Evolutionary conservation across 92 coral and sea anemone species (phyloP).

Genomic region (Siderastrea radians): DNA sequence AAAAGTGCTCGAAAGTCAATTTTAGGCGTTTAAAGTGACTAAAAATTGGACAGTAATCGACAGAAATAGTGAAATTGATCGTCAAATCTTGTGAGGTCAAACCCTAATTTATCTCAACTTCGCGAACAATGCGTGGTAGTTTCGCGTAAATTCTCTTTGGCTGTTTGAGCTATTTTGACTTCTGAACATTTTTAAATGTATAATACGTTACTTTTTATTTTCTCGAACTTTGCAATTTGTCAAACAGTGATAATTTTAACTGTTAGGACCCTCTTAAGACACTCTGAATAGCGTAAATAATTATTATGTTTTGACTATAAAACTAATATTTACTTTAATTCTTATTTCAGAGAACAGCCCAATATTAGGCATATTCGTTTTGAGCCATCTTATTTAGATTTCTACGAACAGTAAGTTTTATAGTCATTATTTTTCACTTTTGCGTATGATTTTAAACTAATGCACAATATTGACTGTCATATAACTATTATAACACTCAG

Average conservation of each 20-base stretch:
- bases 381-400: slow-evolving; percentile 97
- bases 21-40: slow-evolving; percentile 6
- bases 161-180: not conserved
- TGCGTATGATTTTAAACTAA: not conserved
- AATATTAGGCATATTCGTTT: slow-evolving; percentile 97
- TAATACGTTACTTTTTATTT: not conserved
- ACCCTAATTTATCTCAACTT: slow-evolving; percentile 1
- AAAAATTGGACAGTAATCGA: slow-evolving; percentile 16
- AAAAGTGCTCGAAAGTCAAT: not conserved
- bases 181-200: not conserved
- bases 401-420: slow-evolving; percentile 94
- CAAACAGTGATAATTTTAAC: not conserved
- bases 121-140: slow-evolving; percentile 23
- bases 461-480: not conserved
- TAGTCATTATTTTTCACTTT: not conserved
- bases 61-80: slow-evolving; percentile 10
- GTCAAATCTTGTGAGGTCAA: slow-evolving; percentile 9
- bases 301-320: slow-evolving; percentile 7
- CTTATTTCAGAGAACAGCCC: slow-evolving; percentile 82
- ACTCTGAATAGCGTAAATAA: not conserved
- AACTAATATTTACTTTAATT: slow-evolving; percentile 24
- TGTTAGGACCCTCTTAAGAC: not conserved
- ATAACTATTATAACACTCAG: not conserved
- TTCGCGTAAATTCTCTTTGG: not conserved
- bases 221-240: not conserved